Evolutionary conservation across 2,888 invertebrate species (phyloP), one percentile per base, ranked within the genome.

Genomic region (Eupeodes latifasciatus): DNA sequence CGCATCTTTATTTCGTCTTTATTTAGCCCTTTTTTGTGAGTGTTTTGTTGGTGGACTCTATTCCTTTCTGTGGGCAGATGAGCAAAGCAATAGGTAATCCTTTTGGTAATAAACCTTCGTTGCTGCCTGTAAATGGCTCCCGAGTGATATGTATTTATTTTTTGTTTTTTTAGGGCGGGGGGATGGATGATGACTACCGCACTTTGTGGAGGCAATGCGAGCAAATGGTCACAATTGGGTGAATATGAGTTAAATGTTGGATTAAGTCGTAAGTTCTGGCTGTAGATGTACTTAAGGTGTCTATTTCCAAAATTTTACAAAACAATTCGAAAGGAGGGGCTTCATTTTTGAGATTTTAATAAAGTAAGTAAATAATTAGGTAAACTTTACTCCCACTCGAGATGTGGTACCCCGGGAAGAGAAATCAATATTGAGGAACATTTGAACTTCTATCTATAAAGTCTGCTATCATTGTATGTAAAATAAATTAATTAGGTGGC

Each of bases 1-100:
- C 88, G 88, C 88, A 88, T 88, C 88, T 88, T 88, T 81, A 88
- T 88, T 88, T 88, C 85, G 88, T 76, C 88, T 88, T 75, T 78
- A 80, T 84, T 85, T 62, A 77, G 71, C 55, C 71, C 55, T 81
- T 80, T 77, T 71, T 47, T 36, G n/a, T 80, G 69, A 72, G 4
- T 44, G 19, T 80, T 77, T 34, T 34, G 34, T 76, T 75, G 64
- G 76, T 81, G 80, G 44, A 10, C 19, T 57, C 69, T 82, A 44
- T 49, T 59, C 59, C 62, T 72, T 81, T 61, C 59, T 62, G 66
- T 84, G 75, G 83, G 40, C 71, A 66, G 66, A 49, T 7, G n/a
- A 27, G 1, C 40, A 40, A 1, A 64, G 51, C 72, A 72, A 72
- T 87, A 67, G 84, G 87, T 69, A 88, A 81, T 88, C 88, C 85